Evolutionary conservation across 2,113 vertebrate genomes (phyloP).

Genomic region (Pogonocichla stellata): DNA sequence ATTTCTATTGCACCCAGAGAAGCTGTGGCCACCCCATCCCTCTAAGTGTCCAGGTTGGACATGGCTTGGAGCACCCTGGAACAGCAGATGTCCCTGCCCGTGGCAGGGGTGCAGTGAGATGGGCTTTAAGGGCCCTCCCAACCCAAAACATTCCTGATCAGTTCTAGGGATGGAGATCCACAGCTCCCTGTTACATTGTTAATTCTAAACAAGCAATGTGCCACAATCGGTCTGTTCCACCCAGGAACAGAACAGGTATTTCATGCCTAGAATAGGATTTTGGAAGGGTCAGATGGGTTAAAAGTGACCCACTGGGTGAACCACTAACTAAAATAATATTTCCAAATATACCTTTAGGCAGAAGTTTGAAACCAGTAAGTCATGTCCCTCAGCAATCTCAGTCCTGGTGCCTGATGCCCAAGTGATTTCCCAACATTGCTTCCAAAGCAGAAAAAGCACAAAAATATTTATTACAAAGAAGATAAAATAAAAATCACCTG

Average conservation of each 20-base stretch:
- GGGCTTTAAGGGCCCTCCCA: background rate
- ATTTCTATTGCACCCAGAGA: background rate
- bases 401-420: background rate
- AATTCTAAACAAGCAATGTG: background rate
- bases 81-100: background rate
- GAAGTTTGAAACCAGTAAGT: background rate
- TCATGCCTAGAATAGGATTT: background rate
- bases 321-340: background rate
- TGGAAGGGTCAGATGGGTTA: background rate
- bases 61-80: background rate
- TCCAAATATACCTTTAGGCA: background rate
- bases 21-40: background rate
- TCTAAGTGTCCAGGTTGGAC: fast-evolving
- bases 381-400: background rate
- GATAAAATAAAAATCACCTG: background rate
- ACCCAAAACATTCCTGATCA: background rate
- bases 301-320: background rate
- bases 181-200: background rate
- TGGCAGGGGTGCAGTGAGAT: background rate
- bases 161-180: background rate
- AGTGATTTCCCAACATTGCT: background rate
- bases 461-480: background rate
- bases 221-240: background rate
- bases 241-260: background rate
- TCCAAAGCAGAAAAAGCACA: background rate